Evolutionary conservation across 2,888 invertebrate species (phyloP).

Genomic region (Agrilus biguttatus): DNA sequence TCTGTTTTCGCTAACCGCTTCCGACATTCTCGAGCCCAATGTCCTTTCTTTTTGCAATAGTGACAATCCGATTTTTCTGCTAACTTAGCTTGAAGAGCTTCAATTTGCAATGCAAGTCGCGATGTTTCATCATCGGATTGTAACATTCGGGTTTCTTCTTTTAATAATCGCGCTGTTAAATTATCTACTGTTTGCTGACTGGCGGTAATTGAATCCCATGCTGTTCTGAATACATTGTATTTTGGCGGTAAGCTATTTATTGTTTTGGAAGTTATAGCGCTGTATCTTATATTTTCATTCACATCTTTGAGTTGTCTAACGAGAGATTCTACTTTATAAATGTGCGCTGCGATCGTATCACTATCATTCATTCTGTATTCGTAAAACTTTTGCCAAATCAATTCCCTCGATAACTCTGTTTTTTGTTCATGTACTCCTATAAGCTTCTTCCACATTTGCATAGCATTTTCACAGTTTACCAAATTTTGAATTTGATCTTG

Average conservation of each 20-base stretch:
- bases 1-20: no score
- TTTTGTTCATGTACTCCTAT: conserved; percentile 15
- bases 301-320: conserved; percentile 10
- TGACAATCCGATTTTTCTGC: no score
- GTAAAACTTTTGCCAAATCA: conserved; percentile 19
- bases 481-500: conserved; percentile 5
- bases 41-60: no score
- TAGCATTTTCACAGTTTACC: conserved; percentile 13
- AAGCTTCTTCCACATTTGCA: conserved; percentile 18
- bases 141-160: no score
- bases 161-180: conserved; percentile 3
- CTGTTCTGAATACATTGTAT: conserved; percentile 19
- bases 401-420: conserved; percentile 13
- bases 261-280: conserved; percentile 15
- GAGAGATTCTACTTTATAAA: conserved; percentile 11
- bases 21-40: no score
- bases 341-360: conserved; percentile 13
- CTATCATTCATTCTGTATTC: conserved; percentile 12
- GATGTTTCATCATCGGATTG: no score
- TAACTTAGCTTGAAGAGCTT: no score
- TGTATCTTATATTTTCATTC: conserved; percentile 14
- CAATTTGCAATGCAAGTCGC: no score
- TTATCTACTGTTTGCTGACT: conserved; percentile 8
- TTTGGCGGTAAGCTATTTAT: conserved; percentile 15
- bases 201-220: conserved; percentile 10